A percentile compares a stretch with the other conserved stretches of the same genome.
Conservation (phyloP, 1,140 invertebrate species). For the Laupala kohalensis region DNA sequence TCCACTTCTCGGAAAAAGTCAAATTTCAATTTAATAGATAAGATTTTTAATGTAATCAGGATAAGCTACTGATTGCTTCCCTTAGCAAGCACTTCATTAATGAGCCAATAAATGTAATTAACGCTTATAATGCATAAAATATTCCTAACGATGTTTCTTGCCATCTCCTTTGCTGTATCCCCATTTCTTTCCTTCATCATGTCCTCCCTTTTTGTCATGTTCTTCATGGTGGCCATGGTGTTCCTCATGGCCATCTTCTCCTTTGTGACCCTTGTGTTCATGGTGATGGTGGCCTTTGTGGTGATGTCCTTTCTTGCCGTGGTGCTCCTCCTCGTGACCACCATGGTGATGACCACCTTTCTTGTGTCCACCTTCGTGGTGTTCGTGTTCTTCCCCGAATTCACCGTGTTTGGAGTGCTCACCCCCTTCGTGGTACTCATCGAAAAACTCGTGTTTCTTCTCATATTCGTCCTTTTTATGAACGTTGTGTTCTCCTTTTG, state of each 20-base stretch:
- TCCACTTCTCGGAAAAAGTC: no score
- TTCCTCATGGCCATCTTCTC: constrained; percentile 35
- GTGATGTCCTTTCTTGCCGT: constrained; percentile 40
- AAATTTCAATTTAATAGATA: no score
- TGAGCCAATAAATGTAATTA: no score
- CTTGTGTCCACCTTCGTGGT: constrained; percentile 21
- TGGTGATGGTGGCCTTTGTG: constrained; percentile 40
- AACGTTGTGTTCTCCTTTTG: constrained; percentile 47
- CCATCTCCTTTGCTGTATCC: constrained; percentile 21
- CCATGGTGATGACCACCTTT: constrained; percentile 30
- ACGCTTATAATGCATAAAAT: no score
- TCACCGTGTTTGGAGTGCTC: constrained; percentile 16
- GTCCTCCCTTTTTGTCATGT: constrained; percentile 32
- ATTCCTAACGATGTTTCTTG: no score
- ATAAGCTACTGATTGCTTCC: no score
- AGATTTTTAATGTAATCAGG: no score
- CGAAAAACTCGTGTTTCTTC: constrained; percentile 18
- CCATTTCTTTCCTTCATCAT: constrained; percentile 37
- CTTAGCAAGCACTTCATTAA: no score
- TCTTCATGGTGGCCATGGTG: constrained; percentile 27
- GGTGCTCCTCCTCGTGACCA: constrained; percentile 29
- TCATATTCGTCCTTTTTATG: constrained; percentile 59
- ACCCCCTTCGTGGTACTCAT: constrained; percentile 18
- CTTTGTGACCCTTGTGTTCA: constrained; percentile 39
- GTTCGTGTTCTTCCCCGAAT: constrained; percentile 11